Conservation (phyloP, 2,797 vertebrate genomes). For the Scarus forsteni region DNA sequence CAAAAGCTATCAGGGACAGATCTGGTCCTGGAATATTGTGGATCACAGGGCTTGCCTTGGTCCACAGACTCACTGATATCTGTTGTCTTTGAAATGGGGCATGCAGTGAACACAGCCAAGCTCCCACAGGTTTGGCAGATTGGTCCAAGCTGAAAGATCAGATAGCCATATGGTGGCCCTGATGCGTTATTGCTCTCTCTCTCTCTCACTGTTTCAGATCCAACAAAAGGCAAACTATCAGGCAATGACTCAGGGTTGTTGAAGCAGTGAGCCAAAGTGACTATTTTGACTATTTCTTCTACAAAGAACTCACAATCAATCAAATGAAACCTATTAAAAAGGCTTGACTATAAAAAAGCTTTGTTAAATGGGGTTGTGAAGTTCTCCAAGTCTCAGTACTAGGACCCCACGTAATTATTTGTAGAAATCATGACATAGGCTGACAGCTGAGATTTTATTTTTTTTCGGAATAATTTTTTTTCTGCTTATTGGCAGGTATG, state of each 20-base stretch:
- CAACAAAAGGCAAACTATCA: slow-evolving; percentile 36
- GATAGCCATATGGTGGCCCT: slow-evolving; percentile 70
- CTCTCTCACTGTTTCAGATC: slow-evolving; percentile 14
- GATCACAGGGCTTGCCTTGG: neutral
- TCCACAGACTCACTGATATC: slow-evolving; percentile 42
- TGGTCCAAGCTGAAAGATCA: slow-evolving; percentile 65
- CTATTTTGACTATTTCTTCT: slow-evolving; percentile 41
- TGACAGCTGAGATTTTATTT: no score
- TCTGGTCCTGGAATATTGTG: slow-evolving; percentile 6
- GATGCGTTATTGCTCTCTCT: slow-evolving; percentile 57
- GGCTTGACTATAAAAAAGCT: slow-evolving; percentile 27
- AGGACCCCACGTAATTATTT: neutral
- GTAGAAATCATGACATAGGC: no score
- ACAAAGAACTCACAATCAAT: slow-evolving; percentile 64
- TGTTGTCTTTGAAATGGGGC: slow-evolving; percentile 56
- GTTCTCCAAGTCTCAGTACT: neutral
- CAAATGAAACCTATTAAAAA: slow-evolving; percentile 16
- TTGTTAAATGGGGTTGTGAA: slow-evolving; percentile 1
- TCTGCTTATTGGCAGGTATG: no score
- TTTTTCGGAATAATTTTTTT: no score
- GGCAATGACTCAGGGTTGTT: slow-evolving; percentile 32
- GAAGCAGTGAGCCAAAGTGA: slow-evolving; percentile 36
- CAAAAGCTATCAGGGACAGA: slow-evolving; percentile 15
- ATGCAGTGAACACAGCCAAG: slow-evolving; percentile 46
- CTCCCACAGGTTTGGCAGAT: slow-evolving; percentile 65